Evolutionary conservation across 1,140 invertebrate species (phyloP).

Genomic region (Penaeus chinensis): DNA sequence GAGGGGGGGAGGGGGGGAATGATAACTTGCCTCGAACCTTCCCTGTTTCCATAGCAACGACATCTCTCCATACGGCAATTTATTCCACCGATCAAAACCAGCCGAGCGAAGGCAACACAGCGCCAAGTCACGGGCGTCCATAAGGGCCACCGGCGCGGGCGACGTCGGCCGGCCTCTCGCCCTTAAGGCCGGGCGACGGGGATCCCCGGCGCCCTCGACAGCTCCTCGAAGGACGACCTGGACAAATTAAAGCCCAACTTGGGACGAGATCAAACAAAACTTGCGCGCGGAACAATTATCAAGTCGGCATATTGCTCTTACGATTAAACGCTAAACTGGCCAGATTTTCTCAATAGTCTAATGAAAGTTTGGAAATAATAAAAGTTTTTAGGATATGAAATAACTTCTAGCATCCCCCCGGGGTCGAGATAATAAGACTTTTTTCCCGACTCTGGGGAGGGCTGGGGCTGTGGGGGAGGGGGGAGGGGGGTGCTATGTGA

Average conservation of each 20-base stretch:
- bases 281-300: conserved; percentile 31
- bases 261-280: conserved; percentile 33
- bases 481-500: background rate
- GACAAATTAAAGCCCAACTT: conserved; percentile 35
- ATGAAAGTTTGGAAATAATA: conserved; percentile 50
- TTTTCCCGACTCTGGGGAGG: background rate
- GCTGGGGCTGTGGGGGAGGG: background rate
- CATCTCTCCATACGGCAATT: too few relatives aligned
- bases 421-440: conserved; percentile 1
- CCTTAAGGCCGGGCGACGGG: too few relatives aligned
- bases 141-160: too few relatives aligned
- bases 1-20: background rate
- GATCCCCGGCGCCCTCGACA: too few relatives aligned
- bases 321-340: conserved; percentile 36
- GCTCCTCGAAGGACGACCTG: conserved; percentile 5
- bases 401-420: conserved; percentile 28
- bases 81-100: too few relatives aligned
- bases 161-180: too few relatives aligned
- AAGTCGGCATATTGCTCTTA: conserved; percentile 41
- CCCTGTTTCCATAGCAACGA: too few relatives aligned
- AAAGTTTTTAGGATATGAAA: conserved; percentile 44
- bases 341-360: conserved; percentile 44
- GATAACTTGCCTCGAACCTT: background rate
- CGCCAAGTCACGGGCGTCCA: too few relatives aligned
- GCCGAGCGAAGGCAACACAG: too few relatives aligned